A percentile compares a stretch with the other conserved stretches of the same genome.
These are phyloP conservation scores for Enteromius trimaculatus DNA, from an alignment of 2,797 vertebrate genomes.

Conservation along the genomic window DNA sequence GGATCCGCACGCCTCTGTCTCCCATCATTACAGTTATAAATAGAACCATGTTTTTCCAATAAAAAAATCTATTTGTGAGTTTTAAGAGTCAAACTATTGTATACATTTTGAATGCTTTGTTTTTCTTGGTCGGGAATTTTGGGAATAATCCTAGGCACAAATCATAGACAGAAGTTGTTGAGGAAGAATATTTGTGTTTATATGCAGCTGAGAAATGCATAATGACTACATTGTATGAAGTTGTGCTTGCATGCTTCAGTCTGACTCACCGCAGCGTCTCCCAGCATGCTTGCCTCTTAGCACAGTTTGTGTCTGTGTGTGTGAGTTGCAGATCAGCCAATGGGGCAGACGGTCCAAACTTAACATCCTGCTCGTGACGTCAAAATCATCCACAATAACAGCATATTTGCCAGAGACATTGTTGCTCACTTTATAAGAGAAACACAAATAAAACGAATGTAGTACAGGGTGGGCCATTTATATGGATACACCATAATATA, in stretches of 20 bases:
- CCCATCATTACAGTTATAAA: no score
- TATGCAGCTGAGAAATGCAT: not conserved
- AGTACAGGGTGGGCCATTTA: no score
- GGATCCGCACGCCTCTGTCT: no score
- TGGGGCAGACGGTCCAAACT: not conserved
- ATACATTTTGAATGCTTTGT: not conserved
- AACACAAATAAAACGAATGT: not conserved
- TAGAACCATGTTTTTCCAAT: not conserved
- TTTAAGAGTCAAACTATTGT: not conserved
- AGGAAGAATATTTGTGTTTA: not conserved
- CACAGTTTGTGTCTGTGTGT: conserved; percentile 8
- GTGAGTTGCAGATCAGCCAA: conserved; percentile 7
- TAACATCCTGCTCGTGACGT: conserved; percentile 10
- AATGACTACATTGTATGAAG: not conserved
- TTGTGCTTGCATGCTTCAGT: not conserved
- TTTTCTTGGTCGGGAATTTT: not conserved
- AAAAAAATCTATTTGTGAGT: not conserved
- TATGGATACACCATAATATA: no score
- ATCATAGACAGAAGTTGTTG: not conserved
- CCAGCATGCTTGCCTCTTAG: conserved; percentile 14
- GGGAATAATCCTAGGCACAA: not conserved
- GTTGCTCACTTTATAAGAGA: not conserved
- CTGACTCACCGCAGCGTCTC: conserved; percentile 35
- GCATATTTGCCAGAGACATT: not conserved
- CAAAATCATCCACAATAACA: conserved; percentile 4